phyloP scores from a whole-genome alignment of 2,888 invertebrate species.

The Lasioglossum leucozonium region DNA sequence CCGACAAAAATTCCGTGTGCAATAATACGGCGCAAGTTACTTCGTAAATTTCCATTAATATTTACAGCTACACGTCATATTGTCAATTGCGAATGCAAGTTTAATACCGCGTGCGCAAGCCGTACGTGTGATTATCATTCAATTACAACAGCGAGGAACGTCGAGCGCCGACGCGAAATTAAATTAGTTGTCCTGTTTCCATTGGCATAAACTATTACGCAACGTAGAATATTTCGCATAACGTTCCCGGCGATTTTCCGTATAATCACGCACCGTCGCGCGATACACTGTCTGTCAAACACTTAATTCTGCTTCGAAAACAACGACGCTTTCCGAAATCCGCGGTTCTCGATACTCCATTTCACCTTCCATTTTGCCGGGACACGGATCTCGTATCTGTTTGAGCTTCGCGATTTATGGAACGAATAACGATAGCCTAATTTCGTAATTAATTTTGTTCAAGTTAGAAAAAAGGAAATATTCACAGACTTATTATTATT shows the following conservation, averaged over 20 bases:
- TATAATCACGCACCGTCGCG: neutral
- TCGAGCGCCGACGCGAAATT: neutral
- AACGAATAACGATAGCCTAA: neutral
- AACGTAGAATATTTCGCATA: neutral
- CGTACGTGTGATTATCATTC: neutral
- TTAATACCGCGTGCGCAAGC: neutral
- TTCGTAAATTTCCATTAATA: neutral
- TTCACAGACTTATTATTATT: neutral
- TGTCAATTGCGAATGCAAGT: conserved; percentile 10
- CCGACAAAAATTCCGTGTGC: neutral
- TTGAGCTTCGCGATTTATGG: neutral
- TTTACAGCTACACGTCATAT: neutral
- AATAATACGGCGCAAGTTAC: neutral
- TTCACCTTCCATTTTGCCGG: conserved; percentile 23
- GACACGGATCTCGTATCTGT: neutral
- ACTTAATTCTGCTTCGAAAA: conserved; percentile 23
- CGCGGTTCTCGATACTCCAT: conserved; percentile 20
- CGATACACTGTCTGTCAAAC: neutral
- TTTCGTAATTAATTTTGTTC: neutral
- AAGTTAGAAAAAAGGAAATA: neutral
- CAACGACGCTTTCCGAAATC: conserved; percentile 29
- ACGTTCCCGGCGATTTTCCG: neutral
- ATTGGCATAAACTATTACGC: neutral
- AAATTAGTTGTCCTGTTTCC: neutral
- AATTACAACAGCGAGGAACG: neutral